A percentile compares a stretch with the other conserved stretches of the same genome.
Evolutionary conservation across 2,888 invertebrate species (phyloP).

Genomic region (Heliothis peltigera): DNA sequence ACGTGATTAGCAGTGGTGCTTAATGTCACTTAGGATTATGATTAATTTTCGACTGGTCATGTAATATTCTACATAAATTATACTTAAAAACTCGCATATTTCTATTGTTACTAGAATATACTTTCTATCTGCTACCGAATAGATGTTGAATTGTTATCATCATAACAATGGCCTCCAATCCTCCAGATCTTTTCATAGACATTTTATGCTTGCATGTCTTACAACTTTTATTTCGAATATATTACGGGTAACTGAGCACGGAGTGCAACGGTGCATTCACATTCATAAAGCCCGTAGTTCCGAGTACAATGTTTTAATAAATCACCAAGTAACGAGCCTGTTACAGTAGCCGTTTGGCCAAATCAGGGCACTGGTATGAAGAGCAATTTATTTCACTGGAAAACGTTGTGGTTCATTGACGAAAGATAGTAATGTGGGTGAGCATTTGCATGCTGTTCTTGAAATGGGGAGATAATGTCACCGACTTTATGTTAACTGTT

Average conservation of each 20-base stretch:
- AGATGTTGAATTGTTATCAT: conserved; percentile 23
- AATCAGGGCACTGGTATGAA: conserved; percentile 77
- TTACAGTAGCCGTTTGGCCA: conserved; percentile 79
- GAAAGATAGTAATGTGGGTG: conserved; percentile 65
- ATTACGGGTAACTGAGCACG: conserved; percentile 51
- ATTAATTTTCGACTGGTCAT: conserved; percentile 47
- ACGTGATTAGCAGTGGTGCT: conserved; percentile 24
- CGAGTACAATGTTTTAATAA: conserved; percentile 80
- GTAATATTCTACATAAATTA: conserved; percentile 21
- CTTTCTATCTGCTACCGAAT: conserved; percentile 1
- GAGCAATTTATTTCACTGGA: conserved; percentile 74
- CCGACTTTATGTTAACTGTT: conserved; percentile 29
- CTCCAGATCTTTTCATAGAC: conserved; percentile 41
- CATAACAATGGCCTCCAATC: conserved; percentile 20
- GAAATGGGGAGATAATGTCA: conserved; percentile 30
- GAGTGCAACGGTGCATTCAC: conserved; percentile 74
- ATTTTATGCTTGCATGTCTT: conserved; percentile 38
- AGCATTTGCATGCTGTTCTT: conserved; percentile 39
- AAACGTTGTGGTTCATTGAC: conserved; percentile 61
- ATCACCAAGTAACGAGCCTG: conserved; percentile 75
- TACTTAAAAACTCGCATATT: conserved; percentile 7
- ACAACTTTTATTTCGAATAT: conserved; percentile 50
- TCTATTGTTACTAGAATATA: conserved; percentile 15
- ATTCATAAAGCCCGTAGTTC: conserved; percentile 71
- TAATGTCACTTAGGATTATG: conserved; percentile 54